phyloP scores from a whole-genome alignment of 2,797 vertebrate species.

The Syngnathus rostellatus region DNA sequence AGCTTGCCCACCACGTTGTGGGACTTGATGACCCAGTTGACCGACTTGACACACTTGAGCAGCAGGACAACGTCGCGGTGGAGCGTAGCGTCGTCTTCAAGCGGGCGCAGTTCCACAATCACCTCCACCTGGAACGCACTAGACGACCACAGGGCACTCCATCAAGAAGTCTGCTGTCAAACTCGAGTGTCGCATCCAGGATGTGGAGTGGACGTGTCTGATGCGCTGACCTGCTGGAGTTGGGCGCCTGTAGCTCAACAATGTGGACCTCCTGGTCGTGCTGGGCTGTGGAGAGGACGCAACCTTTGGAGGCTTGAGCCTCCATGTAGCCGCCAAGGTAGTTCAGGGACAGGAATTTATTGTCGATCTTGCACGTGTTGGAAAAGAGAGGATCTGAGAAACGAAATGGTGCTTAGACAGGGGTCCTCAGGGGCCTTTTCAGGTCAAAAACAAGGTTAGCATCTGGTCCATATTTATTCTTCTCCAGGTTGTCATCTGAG shows the following conservation, averaged over 20 bases:
- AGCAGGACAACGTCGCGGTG: constrained; percentile 77
- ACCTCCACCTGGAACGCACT: constrained; percentile 97
- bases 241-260: constrained; percentile 88
- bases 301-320: constrained; percentile 81
- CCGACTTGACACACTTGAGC: constrained; percentile 85
- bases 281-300: constrained; percentile 70
- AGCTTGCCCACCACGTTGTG: constrained; percentile 78
- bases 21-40: constrained; percentile 94
- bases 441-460: constrained; percentile 5
- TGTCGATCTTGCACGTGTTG: constrained; percentile 82
- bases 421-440: constrained; percentile 8
- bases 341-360: constrained; percentile 93
- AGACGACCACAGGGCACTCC: constrained; percentile 18
- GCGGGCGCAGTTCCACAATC: constrained; percentile 82
- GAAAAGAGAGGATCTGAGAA: constrained; percentile 82
- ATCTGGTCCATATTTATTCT: constrained; percentile 24
- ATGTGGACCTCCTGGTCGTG: constrained; percentile 83
- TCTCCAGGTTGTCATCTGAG: background rate
- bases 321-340: constrained; percentile 90
- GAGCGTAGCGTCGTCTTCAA: constrained; percentile 66
- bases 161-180: constrained; percentile 31
- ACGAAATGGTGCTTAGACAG: background rate
- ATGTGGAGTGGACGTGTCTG: too few relatives aligned
- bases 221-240: constrained; percentile 74
- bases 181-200: too few relatives aligned